Evolutionary conservation across 2,797 vertebrate genomes (phyloP), one percentile per base, ranked within the genome.

Genomic region (Scolopax bukidnonensis): DNA sequence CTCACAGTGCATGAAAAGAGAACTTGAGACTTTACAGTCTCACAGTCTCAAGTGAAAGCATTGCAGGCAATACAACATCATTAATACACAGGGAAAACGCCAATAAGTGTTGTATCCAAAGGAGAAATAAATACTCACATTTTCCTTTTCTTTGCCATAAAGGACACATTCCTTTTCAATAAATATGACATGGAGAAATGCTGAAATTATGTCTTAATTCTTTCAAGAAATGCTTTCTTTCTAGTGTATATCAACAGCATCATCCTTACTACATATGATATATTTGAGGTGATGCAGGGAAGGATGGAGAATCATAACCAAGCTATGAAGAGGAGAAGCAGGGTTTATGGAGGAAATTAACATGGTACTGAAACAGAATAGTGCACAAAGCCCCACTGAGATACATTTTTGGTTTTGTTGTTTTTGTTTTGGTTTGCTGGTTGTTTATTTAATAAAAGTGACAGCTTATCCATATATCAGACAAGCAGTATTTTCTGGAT

Each of bases 181-280:
- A 18, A 0, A 0, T 36, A 38, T 6, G 41, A 27, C 10, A 51
- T 1, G 2, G 40, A 70, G 32, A 73, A 32, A 50, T 30, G 5
- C 12, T 59, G 48, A 71, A 13, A 54, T 11, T 10, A 21, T 14
- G 25, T 12, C 30, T 83, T 80, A 79, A 73, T 28, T 32, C 14
- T 45, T 63, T 5, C 6, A 43, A 57, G 4, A 67, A 17, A 53
- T 45, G 4, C 1, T 53, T 54, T 65, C 83, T 84, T 73, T 48
- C 28, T 27, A 6, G 3, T 1, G 0, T 36, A 60, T 69, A 38
- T 57, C n/a, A 61, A 11, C n/a, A 10, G 1, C 13, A 76, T 40
- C 40, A 27, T 60, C 21, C 53, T 85, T n/a, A 64, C n/a, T 51
- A 28, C 8, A 36, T 36, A 36, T 8, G 8, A 36, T 38, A 24